These are phyloP conservation scores for Saccostrea glomerata DNA, from an alignment of 1,140 invertebrate species.

Conservation along the genomic window DNA sequence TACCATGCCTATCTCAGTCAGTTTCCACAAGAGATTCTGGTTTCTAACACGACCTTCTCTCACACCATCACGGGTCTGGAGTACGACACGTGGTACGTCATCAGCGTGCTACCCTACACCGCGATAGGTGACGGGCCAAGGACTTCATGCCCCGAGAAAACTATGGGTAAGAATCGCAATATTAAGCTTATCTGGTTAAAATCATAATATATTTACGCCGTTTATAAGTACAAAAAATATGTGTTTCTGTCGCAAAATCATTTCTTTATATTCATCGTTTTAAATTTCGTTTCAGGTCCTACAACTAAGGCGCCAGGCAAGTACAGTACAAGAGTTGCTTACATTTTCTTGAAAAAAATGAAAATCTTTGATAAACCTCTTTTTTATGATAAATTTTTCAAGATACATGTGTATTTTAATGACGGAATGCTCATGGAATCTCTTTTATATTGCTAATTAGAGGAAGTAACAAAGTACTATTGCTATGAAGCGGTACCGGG, in stretches of 20 bases:
- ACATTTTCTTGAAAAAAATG: not conserved
- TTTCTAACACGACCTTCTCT: conserved; percentile 43
- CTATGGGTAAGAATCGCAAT: conserved; percentile 41
- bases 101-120: conserved; percentile 46
- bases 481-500: conserved; percentile 54
- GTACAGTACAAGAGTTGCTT: conserved; percentile 3
- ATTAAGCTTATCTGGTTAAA: not conserved
- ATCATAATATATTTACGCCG: not conserved
- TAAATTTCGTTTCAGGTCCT: conserved; percentile 42
- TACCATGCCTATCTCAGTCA: conserved; percentile 41
- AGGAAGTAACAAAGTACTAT: conserved; percentile 47
- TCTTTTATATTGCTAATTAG: conserved; percentile 22
- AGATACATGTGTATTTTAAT: not conserved
- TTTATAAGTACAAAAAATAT: too few relatives aligned
- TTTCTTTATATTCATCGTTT: not conserved
- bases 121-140: conserved; percentile 44
- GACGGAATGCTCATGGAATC: not conserved
- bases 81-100: conserved; percentile 52
- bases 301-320: conserved; percentile 40
- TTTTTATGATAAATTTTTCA: not conserved
- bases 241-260: too few relatives aligned
- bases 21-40: not conserved
- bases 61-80: conserved; percentile 48
- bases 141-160: conserved; percentile 50
- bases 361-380: too few relatives aligned